Evolutionary conservation across 2,888 invertebrate genomes (phyloP).

Genomic region (Pilophorus perplexus): DNA sequence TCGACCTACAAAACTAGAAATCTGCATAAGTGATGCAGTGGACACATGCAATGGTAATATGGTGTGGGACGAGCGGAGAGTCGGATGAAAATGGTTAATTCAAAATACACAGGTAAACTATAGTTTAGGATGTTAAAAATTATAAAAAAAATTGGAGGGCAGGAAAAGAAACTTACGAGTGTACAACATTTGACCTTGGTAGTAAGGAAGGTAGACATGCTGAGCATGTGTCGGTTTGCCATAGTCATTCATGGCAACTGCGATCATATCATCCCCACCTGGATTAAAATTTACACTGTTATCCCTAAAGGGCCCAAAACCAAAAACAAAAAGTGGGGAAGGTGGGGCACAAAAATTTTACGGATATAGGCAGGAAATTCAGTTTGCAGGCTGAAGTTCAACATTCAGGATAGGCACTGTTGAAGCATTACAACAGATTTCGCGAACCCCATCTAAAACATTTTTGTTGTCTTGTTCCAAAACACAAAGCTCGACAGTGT

Average conservation of each 20-base stretch:
- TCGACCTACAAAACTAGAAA: too few species aligned
- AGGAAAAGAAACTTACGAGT: conserved; percentile 47
- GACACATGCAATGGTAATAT: neutral
- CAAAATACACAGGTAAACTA: neutral
- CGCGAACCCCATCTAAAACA: too few species aligned
- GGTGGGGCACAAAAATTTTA: too few species aligned
- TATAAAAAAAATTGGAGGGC: conserved; percentile 35
- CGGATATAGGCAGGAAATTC: too few species aligned
- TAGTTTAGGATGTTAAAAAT: conserved; percentile 7
- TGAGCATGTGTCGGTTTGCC: conserved; percentile 57
- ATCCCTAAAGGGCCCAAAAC: conserved; percentile 19
- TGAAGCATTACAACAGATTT: too few species aligned
- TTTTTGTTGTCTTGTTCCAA: too few species aligned
- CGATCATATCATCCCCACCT: conserved; percentile 51
- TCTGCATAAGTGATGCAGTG: too few species aligned
- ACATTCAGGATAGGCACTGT: too few species aligned
- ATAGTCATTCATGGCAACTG: conserved; percentile 53
- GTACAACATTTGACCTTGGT: conserved; percentile 56
- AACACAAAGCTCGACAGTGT: too few species aligned
- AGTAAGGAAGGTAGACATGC: conserved; percentile 58
- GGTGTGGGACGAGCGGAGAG: too few species aligned
- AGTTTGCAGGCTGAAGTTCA: too few species aligned
- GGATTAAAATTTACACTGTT: conserved; percentile 37
- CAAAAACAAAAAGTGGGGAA: neutral
- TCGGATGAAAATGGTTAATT: too few species aligned